Percentiles rank a stretch among this genome's conserved stretches.
Evolutionary conservation across 2,888 invertebrate genomes (phyloP).

Genomic region (Pseudoips prasinana): DNA sequence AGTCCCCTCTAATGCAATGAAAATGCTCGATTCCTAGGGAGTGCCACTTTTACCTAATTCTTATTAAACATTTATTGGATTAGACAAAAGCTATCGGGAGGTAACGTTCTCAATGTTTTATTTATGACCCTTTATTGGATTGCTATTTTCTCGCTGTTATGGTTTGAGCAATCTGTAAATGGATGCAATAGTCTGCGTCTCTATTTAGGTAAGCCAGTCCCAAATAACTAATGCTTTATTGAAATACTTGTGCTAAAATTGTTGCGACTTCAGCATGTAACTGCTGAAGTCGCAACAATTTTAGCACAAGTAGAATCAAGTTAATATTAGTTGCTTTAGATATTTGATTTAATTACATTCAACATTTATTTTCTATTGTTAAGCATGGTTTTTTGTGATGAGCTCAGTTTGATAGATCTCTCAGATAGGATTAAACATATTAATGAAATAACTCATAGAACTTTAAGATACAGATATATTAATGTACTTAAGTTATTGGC

Average conservation of each 20-base stretch:
- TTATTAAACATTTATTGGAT: constrained; percentile 81
- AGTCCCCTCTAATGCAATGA: constrained; percentile 70
- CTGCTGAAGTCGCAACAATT: background rate
- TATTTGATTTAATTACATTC: too few species aligned
- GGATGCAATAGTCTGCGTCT: constrained; percentile 25
- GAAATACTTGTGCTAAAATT: background rate
- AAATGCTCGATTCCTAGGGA: constrained; percentile 45
- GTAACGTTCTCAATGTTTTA: constrained; percentile 70
- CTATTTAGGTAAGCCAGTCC: background rate
- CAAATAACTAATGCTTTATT: background rate
- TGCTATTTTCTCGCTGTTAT: constrained; percentile 56
- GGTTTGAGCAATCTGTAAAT: constrained; percentile 42
- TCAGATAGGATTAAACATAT: too few species aligned
- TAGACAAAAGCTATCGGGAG: constrained; percentile 72
- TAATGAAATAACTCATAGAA: too few species aligned
- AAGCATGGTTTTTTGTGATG: too few species aligned
- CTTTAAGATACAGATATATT: too few species aligned
- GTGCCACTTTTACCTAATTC: constrained; percentile 75
- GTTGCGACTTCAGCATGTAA: background rate
- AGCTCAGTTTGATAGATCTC: too few species aligned
- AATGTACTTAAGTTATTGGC: too few species aligned
- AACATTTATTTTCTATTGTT: too few species aligned
- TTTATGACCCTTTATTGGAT: constrained; percentile 74
- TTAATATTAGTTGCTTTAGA: too few species aligned
- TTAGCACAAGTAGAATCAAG: too few species aligned